Conservation (phyloP, 1,140 invertebrate genomes). For the Heliconius nattereri region DNA sequence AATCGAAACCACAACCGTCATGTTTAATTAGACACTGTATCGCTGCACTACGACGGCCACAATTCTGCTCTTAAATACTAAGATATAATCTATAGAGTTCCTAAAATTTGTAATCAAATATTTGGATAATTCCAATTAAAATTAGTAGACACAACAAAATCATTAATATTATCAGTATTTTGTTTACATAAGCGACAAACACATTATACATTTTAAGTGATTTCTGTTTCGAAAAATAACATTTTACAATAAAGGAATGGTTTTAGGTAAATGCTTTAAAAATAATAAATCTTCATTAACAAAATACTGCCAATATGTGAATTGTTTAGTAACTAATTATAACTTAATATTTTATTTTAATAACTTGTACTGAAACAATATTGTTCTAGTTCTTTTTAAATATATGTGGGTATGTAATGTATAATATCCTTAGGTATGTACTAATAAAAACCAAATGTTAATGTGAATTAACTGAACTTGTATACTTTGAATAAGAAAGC, state of each 20-base stretch:
- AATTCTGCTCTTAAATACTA: background rate
- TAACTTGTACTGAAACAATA: background rate
- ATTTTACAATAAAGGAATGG: too few relatives aligned
- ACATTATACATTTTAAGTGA: background rate
- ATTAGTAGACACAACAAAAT: background rate
- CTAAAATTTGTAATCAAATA: slow-evolving; percentile 27
- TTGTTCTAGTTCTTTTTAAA: background rate
- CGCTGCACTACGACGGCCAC: too few relatives aligned
- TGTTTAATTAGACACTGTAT: too few relatives aligned
- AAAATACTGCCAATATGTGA: background rate
- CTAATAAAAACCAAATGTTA: slow-evolving; percentile 14
- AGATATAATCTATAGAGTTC: slow-evolving; percentile 15
- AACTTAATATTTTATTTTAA: background rate
- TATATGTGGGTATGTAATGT: background rate
- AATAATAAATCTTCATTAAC: background rate
- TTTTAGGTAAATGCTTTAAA: background rate
- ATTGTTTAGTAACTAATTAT: background rate
- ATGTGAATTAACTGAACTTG: background rate
- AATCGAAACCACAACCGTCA: too few relatives aligned
- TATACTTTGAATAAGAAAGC: slow-evolving; percentile 1
- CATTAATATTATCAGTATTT: slow-evolving; percentile 10
- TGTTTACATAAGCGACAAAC: background rate
- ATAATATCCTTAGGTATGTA: background rate
- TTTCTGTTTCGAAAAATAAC: background rate
- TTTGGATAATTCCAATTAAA: too few relatives aligned